Evolutionary conservation across 2,797 vertebrate species (phyloP), one percentile per base, ranked within the genome.

Genomic region (Rachycentron canadum): DNA sequence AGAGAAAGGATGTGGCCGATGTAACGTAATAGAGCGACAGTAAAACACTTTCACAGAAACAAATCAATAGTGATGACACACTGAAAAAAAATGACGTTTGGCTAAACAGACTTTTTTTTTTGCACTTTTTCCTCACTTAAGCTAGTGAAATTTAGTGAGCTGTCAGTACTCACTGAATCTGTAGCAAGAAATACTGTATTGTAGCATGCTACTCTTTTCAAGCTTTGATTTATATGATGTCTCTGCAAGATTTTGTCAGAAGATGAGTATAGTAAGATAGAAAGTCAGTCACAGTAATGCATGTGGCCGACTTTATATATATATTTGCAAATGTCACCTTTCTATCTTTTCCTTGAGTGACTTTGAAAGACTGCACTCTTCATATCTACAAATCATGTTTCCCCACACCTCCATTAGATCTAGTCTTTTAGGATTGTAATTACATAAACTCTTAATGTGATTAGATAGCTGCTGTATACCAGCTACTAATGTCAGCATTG

Each of bases 391-490:
- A 82, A 78, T 69, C 57, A 40, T 69, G 50, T 76, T 78, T 67
- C 40, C 52, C 49, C 11, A 40, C 47, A 26, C 62, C 58, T 81
- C 40, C 66, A 71, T 81, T 70, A 73, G 57, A 70, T 81, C 67
- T 70, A 52, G 62, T 83, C 67, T 86, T 90, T 86, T 52, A 77
- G 57, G 69, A 66, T 32, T 67, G 73, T 85, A 88, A 85, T 81
- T 81, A 78, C 77, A 83, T 79, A 59, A 79, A 84, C 68, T 82
- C 74, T 83, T 86, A 79, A 91, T 82, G 85, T 82, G 82, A 90
- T 91, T 85, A 86, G 65, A 78, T 81, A 63, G 83, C 75, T 57
- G 82, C 81, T 82, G 60, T 81, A 76, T 79, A 84, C 49, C 78
- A 68, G 85, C 66, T 68, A 79, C 78, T 84, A 73, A 84, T 87